Evolutionary conservation across 2,797 vertebrate genomes (phyloP), one percentile per base, ranked within the genome.

Genomic region (Phalloptychus januarius): DNA sequence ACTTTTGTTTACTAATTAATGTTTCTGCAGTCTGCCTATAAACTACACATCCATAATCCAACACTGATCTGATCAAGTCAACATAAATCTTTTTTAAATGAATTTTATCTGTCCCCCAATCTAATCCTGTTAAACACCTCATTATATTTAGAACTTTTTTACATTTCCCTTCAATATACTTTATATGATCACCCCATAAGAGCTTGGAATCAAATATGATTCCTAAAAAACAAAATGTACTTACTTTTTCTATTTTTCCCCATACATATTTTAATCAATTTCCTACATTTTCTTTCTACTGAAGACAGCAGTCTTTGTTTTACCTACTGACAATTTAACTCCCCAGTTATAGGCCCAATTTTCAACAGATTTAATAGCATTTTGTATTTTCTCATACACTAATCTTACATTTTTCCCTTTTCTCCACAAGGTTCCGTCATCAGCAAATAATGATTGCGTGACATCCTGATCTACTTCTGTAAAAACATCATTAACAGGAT

Each of bases 201-300:
- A 52, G 48, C 15, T 52, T 52, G 3, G 48, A 52, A 18, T 52
- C 20, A 23, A 52, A 52, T 7, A 52, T 1, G 48, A 52, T 52
- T 52, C 15, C 48, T 20, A 23, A 52, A 20, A 52, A 52, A 23
- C 5, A 7, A 52, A 52, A 52, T 52, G 2, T 52, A 52, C 13
- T 46, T 46, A 46, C 13, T 46, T 46, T 46, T 46, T 46, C 45
- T 46, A 16, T 46, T 46, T 67, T 70, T 44, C 38, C 38, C 65
- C 67, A 70, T 70, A 44, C 38, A 70, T 67, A 44, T 44, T 70
- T 70, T n/a, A 70, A 44, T 70, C 40, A 28, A 70, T 70, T n/a
- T 70, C 40, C 23, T 70, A 23, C 44, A 70, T 70, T 13, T 70
- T 70, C 67, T 44, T 70, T 6, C 38, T 70, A 70, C 23, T n/a